phyloP scores from a whole-genome alignment of 92 coral and sea anemone species.

The Zoanthus solanderi region DNA sequence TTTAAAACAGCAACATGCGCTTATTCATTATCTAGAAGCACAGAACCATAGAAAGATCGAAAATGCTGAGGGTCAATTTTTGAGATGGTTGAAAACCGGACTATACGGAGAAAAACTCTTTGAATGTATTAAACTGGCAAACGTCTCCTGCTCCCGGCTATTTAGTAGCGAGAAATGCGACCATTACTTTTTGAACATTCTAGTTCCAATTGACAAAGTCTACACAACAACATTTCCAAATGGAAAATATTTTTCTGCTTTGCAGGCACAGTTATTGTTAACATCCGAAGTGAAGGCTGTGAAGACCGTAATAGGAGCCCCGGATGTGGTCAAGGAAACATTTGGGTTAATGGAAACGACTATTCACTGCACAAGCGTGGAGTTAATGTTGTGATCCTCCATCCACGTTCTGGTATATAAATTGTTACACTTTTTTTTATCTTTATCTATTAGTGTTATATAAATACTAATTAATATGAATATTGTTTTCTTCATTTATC shows the following conservation, averaged over 20 bases:
- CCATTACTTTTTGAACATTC: not conserved
- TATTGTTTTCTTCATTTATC: no score
- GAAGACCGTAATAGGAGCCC: conserved; percentile 21
- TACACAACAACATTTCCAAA: not conserved
- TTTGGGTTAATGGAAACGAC: conserved; percentile 33
- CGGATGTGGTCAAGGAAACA: conserved; percentile 44
- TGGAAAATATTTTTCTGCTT: not conserved
- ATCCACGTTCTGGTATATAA: not conserved
- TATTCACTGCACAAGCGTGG: conserved; percentile 35
- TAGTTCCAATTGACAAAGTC: not conserved
- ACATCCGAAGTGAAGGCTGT: conserved; percentile 47
- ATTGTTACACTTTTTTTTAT: not conserved
- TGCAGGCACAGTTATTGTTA: conserved; percentile 33
- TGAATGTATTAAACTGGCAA: no score
- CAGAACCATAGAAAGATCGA: no score
- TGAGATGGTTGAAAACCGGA: no score
- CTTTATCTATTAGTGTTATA: no score
- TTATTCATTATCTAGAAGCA: no score
- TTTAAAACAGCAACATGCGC: no score
- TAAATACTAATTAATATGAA: no score
- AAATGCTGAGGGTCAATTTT: no score
- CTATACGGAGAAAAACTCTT: no score
- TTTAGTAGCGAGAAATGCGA: not conserved
- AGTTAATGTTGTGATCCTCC: conserved; percentile 15
- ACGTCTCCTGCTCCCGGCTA: not conserved